A percentile compares a stretch with the other conserved stretches of the same genome.
These are phyloP conservation scores for Carabus problematicus DNA, from an alignment of 2,888 invertebrate genomes.

Conservation along the genomic window DNA sequence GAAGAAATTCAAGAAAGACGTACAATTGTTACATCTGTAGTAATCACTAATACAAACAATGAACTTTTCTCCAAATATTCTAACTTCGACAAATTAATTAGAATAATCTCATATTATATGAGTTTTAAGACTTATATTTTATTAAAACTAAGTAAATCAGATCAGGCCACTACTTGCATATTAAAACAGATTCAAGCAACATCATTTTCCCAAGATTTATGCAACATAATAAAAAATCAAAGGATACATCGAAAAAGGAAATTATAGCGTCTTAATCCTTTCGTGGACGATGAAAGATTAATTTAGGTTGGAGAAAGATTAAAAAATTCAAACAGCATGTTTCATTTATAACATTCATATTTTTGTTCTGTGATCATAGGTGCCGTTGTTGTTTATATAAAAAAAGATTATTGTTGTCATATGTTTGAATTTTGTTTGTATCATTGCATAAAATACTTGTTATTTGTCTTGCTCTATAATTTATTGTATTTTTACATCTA, in stretches of 20 bases:
- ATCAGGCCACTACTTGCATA: not conserved
- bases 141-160: not conserved
- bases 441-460: too few species aligned
- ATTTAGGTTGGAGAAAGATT: slow-evolving; percentile 14
- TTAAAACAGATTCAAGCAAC: slow-evolving; percentile 6
- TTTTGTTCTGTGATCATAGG: too few species aligned
- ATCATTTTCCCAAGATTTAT: not conserved
- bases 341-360: too few species aligned
- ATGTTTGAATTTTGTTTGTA: too few species aligned
- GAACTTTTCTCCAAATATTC: too few species aligned
- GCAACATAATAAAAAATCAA: not conserved
- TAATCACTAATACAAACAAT: too few species aligned
- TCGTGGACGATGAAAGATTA: slow-evolving; percentile 5
- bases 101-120: not conserved
- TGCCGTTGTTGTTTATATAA: too few species aligned
- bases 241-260: slow-evolving; percentile 2
- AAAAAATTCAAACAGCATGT: not conserved
- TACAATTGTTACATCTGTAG: too few species aligned
- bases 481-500: too few species aligned
- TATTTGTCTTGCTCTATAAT: too few species aligned
- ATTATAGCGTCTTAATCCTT: slow-evolving; percentile 3
- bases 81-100: not conserved
- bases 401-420: too few species aligned
- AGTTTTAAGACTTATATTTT: not conserved
- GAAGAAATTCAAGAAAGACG: too few species aligned